Evolutionary conservation across 2,888 invertebrate genomes (phyloP), one percentile per base, ranked within the genome.

Genomic region (Tetropium fuscum): DNA sequence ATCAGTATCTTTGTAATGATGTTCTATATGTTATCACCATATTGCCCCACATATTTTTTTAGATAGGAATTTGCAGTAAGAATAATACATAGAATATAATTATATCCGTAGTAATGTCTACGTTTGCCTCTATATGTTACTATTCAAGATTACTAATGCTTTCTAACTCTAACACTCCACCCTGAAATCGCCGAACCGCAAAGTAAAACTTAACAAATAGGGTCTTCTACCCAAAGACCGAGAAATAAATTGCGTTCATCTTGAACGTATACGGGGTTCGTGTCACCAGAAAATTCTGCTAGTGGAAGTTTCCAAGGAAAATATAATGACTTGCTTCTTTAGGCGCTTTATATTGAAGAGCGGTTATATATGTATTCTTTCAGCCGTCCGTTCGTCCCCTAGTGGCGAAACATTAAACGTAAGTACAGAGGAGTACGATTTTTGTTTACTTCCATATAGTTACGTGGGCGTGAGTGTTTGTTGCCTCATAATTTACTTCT

Each of bases 201-300:
- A 48, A 48, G 48, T 36, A 48, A 48, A 48, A 48, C 48, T 48
- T 48, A 48, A 48, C 48, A 48, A 48, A 48, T 48, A 48, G 48
- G 48, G 36, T 36, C 48, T 34, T 48, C 48, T 48, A 48, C 48
- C 36, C 48, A 48, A 48, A 19, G 22, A 48, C 36, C 36, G 13
- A 36, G 48, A 36, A 48, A 48, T 36, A 48, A 48, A 48, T 48
- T 48, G 48, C 36, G 48, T 36, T 36, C 48, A 48, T 48, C 48
- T 48, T 36, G 48, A 48, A 48, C 36, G 48, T 36, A 48, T 36
- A 48, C 30, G 34, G 48, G 20, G 48, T 48, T 36, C 18, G 20
- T 36, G 48, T 48, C 48, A 36, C 30, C 48, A 6, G 25, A 34
- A 48, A 48, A 48, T 48, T 36, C 32, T 8, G 25, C 27, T n/a